Conservation (phyloP, 2,797 vertebrate species). For the Enteromius viviparus region DNA sequence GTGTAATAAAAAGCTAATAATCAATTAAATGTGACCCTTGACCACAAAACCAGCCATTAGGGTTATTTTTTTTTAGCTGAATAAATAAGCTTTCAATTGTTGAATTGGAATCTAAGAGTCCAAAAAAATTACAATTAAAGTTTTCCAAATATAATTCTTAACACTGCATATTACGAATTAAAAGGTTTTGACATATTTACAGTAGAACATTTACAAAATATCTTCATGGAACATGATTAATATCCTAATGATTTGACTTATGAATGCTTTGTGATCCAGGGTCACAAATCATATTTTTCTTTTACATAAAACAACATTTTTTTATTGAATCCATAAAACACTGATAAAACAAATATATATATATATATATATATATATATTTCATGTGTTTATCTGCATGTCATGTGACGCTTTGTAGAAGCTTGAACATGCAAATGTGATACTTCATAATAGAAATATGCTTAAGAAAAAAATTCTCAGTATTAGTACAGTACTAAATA, state of each 20-base stretch:
- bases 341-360: no score
- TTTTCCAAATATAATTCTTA: background rate
- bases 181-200: background rate
- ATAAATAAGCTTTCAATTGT: background rate
- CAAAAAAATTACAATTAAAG: background rate
- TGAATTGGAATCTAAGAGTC: background rate
- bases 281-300: no score
- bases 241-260: background rate
- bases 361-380: background rate
- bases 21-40: background rate
- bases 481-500: no score
- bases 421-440: background rate
- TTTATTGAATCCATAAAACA: background rate
- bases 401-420: background rate
- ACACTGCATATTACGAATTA: background rate
- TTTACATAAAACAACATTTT: background rate
- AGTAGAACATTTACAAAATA: background rate
- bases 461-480: background rate
- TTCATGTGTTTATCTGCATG: background rate
- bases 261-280: background rate
- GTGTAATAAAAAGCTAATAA: background rate
- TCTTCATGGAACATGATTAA: background rate
- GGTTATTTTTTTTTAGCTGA: no score
- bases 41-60: background rate
- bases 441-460: background rate